Evolutionary conservation across 2,113 vertebrate genomes (phyloP).

Genomic region (Bostrychus sinensis): DNA sequence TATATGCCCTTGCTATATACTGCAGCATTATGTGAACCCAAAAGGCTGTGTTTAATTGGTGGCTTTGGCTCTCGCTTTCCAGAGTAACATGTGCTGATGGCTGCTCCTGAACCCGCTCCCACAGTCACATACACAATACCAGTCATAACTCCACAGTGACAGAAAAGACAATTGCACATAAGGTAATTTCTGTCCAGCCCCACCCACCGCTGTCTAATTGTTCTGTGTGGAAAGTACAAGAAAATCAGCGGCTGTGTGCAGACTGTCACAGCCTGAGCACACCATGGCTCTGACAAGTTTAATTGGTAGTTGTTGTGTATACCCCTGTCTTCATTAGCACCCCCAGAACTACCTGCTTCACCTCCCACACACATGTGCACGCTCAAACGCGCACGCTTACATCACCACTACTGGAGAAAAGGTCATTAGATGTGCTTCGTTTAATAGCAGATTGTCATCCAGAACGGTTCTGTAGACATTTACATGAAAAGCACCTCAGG

Average conservation of each 20-base stretch:
- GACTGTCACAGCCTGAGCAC: conserved; percentile 55
- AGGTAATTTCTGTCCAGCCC: conserved; percentile 54
- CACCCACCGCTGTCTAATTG: conserved; percentile 67
- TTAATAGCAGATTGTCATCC: conserved; percentile 63
- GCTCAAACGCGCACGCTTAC: background rate
- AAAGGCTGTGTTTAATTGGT: conserved; percentile 55
- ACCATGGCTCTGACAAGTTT: conserved; percentile 67
- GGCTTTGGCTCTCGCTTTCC: conserved; percentile 21
- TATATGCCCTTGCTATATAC: conserved; percentile 7
- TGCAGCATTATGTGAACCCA: conserved; percentile 21
- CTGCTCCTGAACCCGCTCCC: conserved; percentile 5
- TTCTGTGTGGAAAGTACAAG: conserved; percentile 48
- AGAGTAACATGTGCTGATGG: conserved; percentile 7
- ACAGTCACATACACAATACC: conserved; percentile 32
- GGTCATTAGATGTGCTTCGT: conserved; percentile 67
- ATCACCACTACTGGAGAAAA: conserved; percentile 57
- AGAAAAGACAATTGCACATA: conserved; percentile 55
- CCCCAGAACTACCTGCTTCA: conserved; percentile 61
- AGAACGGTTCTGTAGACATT: conserved; percentile 34
- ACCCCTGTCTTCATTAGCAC: conserved; percentile 76
- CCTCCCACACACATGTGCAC: conserved; percentile 48
- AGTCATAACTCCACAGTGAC: conserved; percentile 44
- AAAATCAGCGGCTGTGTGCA: conserved; percentile 46
- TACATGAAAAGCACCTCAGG: conserved; percentile 11
- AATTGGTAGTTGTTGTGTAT: conserved; percentile 78